Conservation (phyloP, 2,113 vertebrate species). For the Ondatra zibethicus region DNA sequence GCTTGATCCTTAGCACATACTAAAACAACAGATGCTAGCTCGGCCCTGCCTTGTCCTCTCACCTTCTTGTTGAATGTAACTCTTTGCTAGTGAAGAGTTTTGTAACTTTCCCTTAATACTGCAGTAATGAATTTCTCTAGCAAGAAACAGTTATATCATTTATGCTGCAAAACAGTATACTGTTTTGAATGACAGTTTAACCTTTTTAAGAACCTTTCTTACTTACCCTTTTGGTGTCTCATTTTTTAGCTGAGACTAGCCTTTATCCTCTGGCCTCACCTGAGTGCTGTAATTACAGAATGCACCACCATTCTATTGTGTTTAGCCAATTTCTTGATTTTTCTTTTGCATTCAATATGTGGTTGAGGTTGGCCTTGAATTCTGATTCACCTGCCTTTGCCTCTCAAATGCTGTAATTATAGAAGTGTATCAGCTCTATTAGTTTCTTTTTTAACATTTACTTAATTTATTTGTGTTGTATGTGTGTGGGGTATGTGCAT, state of each 20-base stretch:
- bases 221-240: not conserved
- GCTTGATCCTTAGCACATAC: not conserved
- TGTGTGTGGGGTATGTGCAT: not conserved
- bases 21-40: constrained; percentile 5
- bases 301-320: not conserved
- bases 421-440: not conserved
- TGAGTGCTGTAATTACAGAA: not conserved
- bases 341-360: not conserved
- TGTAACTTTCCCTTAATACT: not conserved
- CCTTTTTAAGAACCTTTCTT: not conserved
- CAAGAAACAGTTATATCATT: not conserved
- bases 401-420: not conserved
- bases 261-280: not conserved
- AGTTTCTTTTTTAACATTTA: not conserved
- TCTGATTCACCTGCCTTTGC: not conserved
- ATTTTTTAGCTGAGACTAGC: not conserved
- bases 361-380: not conserved
- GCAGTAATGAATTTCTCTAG: not conserved
- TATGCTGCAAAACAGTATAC: not conserved
- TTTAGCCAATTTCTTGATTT: not conserved
- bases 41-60: not conserved
- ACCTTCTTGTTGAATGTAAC: not conserved
- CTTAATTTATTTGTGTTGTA: not conserved
- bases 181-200: not conserved
- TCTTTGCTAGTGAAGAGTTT: not conserved